Conservation (phyloP, 2,797 vertebrate genomes). For the Micrastur ruficollis region DNA sequence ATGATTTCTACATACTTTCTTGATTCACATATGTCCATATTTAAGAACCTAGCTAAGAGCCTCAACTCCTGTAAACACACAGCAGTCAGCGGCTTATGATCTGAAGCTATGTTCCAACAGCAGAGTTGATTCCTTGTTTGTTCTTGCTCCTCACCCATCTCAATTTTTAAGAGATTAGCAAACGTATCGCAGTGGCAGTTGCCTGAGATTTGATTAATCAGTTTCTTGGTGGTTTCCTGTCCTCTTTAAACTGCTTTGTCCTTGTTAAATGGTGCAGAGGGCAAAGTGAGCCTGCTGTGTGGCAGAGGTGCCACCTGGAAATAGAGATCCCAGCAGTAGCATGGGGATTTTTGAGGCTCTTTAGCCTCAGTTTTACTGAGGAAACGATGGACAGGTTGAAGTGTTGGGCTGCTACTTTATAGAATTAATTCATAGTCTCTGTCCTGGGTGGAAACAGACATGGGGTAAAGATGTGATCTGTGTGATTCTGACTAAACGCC, state of each 20-base stretch:
- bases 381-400: not conserved
- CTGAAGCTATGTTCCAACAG: not conserved
- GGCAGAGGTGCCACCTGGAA: not conserved
- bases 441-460: not conserved
- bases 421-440: not conserved
- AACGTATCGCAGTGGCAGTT: not conserved
- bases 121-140: not conserved
- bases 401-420: not conserved
- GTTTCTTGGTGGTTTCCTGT: not conserved
- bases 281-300: not conserved
- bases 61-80: not conserved
- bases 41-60: not conserved
- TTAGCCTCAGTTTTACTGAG: not conserved
- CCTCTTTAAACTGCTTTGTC: not conserved
- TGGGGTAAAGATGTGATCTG: not conserved
- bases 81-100: not conserved
- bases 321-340: not conserved
- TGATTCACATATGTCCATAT: rapidly evolving
- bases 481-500: not conserved
- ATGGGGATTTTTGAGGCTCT: not conserved
- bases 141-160: not conserved
- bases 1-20: not conserved
- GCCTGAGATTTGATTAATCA: not conserved
- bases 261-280: not conserved
- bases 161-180: not conserved